These are phyloP conservation scores for Melierax canorus DNA, from an alignment of 2,113 vertebrate genomes.

Conservation along the genomic window DNA sequence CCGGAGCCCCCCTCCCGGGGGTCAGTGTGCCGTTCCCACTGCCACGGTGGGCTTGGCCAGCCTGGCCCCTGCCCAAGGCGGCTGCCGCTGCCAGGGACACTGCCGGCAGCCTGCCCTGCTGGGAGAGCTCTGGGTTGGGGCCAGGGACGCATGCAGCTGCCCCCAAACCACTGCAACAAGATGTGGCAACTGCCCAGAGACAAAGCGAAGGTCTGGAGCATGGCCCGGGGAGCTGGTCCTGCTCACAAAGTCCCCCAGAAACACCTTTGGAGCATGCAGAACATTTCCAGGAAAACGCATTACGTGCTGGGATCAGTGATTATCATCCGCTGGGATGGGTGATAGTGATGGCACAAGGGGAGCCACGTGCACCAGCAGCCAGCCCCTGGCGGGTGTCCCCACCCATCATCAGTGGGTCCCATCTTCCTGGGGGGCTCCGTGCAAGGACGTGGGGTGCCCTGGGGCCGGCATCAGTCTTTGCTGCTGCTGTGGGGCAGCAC, in stretches of 20 bases:
- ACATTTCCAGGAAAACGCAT: not conserved
- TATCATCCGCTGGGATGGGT: fast-evolving
- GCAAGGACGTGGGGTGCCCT: not conserved
- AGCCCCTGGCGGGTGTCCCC: not conserved
- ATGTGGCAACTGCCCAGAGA: not conserved
- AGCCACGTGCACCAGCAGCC: not conserved
- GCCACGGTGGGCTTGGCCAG: not conserved
- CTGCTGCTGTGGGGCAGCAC: slow-evolving; percentile 24
- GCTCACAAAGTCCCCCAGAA: not conserved
- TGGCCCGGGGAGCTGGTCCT: fast-evolving
- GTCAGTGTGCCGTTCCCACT: not conserved
- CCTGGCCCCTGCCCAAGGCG: not conserved
- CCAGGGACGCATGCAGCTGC: fast-evolving
- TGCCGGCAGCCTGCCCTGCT: fast-evolving
- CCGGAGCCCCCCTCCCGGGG: not conserved
- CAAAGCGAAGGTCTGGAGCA: not conserved
- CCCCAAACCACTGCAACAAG: not conserved
- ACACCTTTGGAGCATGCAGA: not conserved
- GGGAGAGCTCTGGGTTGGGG: not conserved
- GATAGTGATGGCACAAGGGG: not conserved
- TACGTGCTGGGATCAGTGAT: fast-evolving
- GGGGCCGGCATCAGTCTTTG: not conserved
- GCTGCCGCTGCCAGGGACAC: fast-evolving
- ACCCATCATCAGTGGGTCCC: fast-evolving
- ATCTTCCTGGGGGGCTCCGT: not conserved